Base-by-base conservation (phyloP, 2,888 invertebrate species). In the Anodontia alba region DNA sequence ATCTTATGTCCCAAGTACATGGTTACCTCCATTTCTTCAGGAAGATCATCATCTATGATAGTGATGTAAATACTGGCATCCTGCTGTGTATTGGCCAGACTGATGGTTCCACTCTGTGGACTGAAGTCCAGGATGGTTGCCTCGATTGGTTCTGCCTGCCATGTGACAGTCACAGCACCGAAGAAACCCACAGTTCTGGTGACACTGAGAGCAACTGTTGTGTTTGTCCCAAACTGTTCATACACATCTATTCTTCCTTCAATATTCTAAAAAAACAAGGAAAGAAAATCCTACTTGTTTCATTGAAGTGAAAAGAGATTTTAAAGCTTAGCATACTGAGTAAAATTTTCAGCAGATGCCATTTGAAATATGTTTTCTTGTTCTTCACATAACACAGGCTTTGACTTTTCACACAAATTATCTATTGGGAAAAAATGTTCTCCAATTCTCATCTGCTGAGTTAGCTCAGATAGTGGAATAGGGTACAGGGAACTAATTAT, bases 11-110 rank as follows among this genome's bases (percentile, higher is more conserved):
- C n/a, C n/a, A n/a, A n/a, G n/a, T n/a, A n/a, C n/a, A n/a, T n/a
- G n/a, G n/a, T 49, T 72, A 94, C 94, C 93, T 94, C 93, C 86
- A 93, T 89, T 5, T 83, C 73, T 79, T 94, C 94, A 20, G 91
- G 84, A 20, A 89, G 73, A 0, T 79, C 83, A 76, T 94, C 94
- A 85, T 94, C 94, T 29, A 92, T 76, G 23, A 94, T 92, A 10
- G 86, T 86, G 20, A 94, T 87, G 20, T 86, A 75, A 33, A 94
- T 92, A 71, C 73, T 78, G 15, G 91, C 90, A 49, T 83, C 87
- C 38, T 81, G 81, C 78, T 92, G 88, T 1, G 88, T 91, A 57
- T 91, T 88, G 20, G 78, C 81, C 76, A 94, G 88, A 29, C 46
- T 81, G n/a, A 94, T 82, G 5, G 88, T 89, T 7, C 94, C 94